Evolutionary conservation across 2,797 vertebrate species (phyloP).

Genomic region (Thamnophis elegans): DNA sequence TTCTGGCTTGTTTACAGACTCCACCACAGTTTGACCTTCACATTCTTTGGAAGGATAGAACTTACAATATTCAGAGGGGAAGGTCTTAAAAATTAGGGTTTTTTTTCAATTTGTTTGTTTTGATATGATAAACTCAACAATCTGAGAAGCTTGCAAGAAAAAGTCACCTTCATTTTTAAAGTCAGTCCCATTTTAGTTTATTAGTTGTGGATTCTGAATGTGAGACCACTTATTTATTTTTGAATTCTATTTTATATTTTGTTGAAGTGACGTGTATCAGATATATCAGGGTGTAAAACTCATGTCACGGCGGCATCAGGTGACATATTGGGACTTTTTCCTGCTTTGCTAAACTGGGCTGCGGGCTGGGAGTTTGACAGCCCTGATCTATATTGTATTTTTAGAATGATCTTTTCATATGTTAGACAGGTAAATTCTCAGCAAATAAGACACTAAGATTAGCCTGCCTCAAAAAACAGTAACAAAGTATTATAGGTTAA

Average conservation of each 20-base stretch:
- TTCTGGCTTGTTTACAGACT: constrained; percentile 52
- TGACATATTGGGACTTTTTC: too few species aligned
- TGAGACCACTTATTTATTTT: background rate
- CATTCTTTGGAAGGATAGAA: background rate
- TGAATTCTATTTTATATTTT: background rate
- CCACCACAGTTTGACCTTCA: background rate
- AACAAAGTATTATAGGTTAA: background rate
- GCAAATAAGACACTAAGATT: background rate
- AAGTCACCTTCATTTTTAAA: background rate
- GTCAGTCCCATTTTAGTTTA: background rate
- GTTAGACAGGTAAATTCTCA: background rate
- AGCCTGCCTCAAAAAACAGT: background rate
- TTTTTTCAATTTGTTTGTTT: background rate
- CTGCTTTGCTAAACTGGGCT: too few species aligned
- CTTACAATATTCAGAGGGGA: background rate
- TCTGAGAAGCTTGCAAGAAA: background rate
- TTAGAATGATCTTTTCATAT: background rate
- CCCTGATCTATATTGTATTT: background rate
- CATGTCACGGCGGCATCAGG: too few species aligned
- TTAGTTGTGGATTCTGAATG: background rate
- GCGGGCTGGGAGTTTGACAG: too few species aligned
- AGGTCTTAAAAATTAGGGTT: background rate
- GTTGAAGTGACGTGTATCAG: background rate
- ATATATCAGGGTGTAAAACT: too few species aligned
- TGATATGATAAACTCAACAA: background rate